Base-by-base conservation (phyloP, 2,113 vertebrate genomes). In the Tamias sibiricus region DNA sequence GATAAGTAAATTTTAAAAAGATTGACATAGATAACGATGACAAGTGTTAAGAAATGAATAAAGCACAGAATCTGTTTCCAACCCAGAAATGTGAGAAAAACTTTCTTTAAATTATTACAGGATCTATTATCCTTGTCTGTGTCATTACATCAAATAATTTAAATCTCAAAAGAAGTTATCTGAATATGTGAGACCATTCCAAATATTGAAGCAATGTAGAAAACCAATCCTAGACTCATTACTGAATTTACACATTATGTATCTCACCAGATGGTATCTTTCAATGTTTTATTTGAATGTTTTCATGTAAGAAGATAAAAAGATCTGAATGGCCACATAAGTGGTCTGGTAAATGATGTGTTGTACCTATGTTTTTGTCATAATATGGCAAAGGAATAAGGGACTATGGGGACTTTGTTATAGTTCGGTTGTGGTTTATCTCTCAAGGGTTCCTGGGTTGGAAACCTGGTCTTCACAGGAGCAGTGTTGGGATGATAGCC, bases 381-480 rank as follows among this genome's bases (percentile, higher is more conserved):
- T 66, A 75, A 30, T 62, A 20, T 28, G 30, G 3, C 8, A 44
- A 69, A 92, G 26, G 2, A 49, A 75, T 3, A 62, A 4, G 22
- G 62, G 52, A 20, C 59, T 20, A 6, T 3, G 47, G 47, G 8
- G 37, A 6, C 0, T 28, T 32, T 5, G 40, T 2, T 14, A 8
- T n/a, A n/a, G 16, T 8, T 59, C 22, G 6, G 2, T 35, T 37
- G 7, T 13, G 6, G 6, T 57, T 72, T n/a, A 10, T 30, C 9
- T 14, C 40, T 2, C 8, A 69, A 71, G 8, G 1, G 2, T 69
- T 42, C 4, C 5, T 3, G 35, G 47, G 4, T 14, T 62, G 22
- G 40, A 32, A 22, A 0, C 9, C 0, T 66, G 14, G 12, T 40
- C 8, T 8, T 90, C 35, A 52, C 1, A 0, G 3, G 54, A 7